Evolutionary conservation across 2,113 vertebrate species (phyloP).

Genomic region (Aramus guarauna): DNA sequence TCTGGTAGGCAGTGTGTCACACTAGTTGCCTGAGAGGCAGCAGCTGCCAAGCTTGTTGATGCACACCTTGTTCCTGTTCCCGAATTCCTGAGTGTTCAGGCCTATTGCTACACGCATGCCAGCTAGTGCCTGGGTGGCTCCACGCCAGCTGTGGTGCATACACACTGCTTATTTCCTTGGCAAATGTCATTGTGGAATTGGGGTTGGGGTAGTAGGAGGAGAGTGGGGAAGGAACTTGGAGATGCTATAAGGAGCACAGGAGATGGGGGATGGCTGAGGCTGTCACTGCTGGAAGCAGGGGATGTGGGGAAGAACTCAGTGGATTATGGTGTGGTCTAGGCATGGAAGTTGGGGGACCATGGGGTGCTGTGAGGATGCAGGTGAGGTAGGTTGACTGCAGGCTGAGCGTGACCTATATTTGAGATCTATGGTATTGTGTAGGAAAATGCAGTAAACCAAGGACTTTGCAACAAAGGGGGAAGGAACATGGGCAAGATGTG

Average conservation of each 20-base stretch:
- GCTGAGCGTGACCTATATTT: background rate
- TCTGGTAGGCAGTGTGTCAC: background rate
- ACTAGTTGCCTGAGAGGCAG: background rate
- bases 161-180: background rate
- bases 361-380: too few species aligned
- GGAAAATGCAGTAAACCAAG: background rate
- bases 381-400: background rate
- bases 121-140: background rate
- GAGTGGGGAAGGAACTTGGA: background rate
- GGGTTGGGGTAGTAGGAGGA: background rate
- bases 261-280: background rate
- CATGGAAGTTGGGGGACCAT: background rate
- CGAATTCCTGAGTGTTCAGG: background rate
- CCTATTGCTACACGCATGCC: background rate
- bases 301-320: background rate
- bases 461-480: background rate
- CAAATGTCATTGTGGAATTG: background rate
- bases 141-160: background rate
- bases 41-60: background rate
- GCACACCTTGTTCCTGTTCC: background rate
- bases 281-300: background rate
- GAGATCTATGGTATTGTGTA: background rate
- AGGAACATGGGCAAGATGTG: background rate
- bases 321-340: background rate
- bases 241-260: background rate